Percentiles rank a stretch among this genome's conserved stretches.
These are phyloP conservation scores for Antrozous pallidus DNA, from an alignment of 2,797 vertebrate species.

Conservation along the genomic window DNA sequence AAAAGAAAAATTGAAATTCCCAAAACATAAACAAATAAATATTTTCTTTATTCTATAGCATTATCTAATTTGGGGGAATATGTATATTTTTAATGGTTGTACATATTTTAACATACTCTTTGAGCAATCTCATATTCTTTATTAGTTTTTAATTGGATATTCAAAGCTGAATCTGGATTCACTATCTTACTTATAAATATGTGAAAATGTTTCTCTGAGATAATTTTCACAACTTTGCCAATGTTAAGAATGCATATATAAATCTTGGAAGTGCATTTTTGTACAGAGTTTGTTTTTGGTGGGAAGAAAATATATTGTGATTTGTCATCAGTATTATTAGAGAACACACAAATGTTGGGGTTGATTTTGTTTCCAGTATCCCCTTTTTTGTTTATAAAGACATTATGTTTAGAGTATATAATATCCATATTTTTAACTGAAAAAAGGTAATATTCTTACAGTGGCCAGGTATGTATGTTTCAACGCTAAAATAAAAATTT, in stretches of 20 bases:
- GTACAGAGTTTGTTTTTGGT: slow-evolving; percentile 70
- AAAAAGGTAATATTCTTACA: neutral
- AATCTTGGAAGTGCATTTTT: slow-evolving; percentile 74
- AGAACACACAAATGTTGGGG: neutral
- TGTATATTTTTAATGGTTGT: neutral
- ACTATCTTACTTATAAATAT: neutral
- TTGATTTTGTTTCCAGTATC: neutral
- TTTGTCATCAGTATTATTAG: slow-evolving; percentile 40
- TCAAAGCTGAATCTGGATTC: slow-evolving; percentile 24
- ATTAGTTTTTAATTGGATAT: neutral
- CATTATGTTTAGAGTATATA: neutral
- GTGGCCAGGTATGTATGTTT: neutral
- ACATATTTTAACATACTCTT: neutral
- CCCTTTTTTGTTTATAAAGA: slow-evolving; percentile 25
- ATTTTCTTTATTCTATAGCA: neutral
- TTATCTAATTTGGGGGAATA: neutral
- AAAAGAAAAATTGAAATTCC: neutral
- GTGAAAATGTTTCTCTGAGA: slow-evolving; percentile 56
- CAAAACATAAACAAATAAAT: slow-evolving; percentile 16
- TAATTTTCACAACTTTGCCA: slow-evolving; percentile 76
- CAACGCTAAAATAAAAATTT: slow-evolving; percentile 44
- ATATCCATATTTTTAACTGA: slow-evolving; percentile 39
- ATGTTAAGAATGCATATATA: slow-evolving; percentile 75
- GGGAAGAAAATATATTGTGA: slow-evolving; percentile 69
- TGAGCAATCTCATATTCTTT: neutral